Evolutionary conservation across 2,888 invertebrate genomes (phyloP), one percentile per base, ranked within the genome.

Genomic region (Epinotia bilunana): DNA sequence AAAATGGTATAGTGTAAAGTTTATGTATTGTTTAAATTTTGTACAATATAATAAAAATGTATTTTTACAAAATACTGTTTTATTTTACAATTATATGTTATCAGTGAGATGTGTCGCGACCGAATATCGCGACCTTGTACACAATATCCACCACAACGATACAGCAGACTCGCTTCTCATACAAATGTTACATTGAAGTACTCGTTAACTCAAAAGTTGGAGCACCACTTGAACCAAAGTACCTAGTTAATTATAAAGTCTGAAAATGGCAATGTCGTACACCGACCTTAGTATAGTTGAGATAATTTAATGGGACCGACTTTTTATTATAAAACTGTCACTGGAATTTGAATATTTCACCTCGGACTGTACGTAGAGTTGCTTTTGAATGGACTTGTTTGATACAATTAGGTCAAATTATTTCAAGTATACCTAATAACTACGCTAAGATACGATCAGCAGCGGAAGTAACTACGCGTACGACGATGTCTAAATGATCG

Each of bases 21-120:
- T 16, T 68, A 39, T 69, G 58, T 69, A 46, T 46, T 58, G 69
- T 69, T 60, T 20, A 46, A 2, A 28, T 6, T 46, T 46, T 69
- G 28, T 46, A 69, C 46, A 69, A 60, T 69, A 60, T 9, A 33
- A 6, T 4, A 2, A 28, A 0, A 60, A 69, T 16, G 28, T 65
- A n/a, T 69, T 57, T 58, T 68, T 39, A 57, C 18, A 18, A 58
- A 69, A 20, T 46, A 33, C 55, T 67, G n/a, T 39, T 7, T 58
- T 63, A 13, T 64, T 60, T 23, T 53, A n/a, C 13, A n/a, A 49
- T 16, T 58, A 58, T 13, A 23, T 61, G 1, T 61, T 61, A 57
- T 60, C 18, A 12, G 39, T 43, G 12, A 20, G 12, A 39, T 5
- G 18, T 43, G 33, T 43, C 13, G n/a, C n/a, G n/a, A n/a, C n/a